Evolutionary conservation across 2,888 invertebrate species (phyloP), one percentile per base, ranked within the genome.

Genomic region (Zaprionus lineosus): DNA sequence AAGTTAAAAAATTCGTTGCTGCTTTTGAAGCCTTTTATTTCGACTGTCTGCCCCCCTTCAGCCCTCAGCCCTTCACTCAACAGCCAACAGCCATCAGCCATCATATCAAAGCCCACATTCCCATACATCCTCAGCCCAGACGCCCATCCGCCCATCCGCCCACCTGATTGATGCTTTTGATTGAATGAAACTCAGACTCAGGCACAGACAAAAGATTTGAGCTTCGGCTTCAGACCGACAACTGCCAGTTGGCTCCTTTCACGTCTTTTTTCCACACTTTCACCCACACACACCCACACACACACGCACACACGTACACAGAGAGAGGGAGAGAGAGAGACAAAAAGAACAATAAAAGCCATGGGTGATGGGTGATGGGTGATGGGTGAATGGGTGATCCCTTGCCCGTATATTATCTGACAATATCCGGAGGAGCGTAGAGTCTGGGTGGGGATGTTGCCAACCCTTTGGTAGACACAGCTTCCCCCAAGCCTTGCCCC

Each of bases 1-100:
- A 71, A 74, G 84, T 74, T 67, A 83, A 61, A 74, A n/a, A 77
- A 82, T 84, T 47, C 55, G 43, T 40, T 39, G 33, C 19, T 33
- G 19, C 9, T 18, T 29, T 60, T 41, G 60, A 43, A 55, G 53
- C 57, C 66, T 33, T 55, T 68, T 63, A 46, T 48, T 47, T n/a
- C n/a, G n/a, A n/a, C n/a, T n/a, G n/a, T 40, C n/a, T 37, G 12
- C 18, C 12, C 3, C 1, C 9, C 28, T 4, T 7, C 16, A n/a
- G n/a, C n/a, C n/a, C n/a, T n/a, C n/a, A n/a, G n/a, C n/a, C n/a
- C n/a, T n/a, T n/a, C n/a, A n/a, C n/a, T n/a, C n/a, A n/a, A n/a
- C n/a, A n/a, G n/a, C n/a, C n/a, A n/a, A n/a, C n/a, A n/a, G n/a
- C n/a, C n/a, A n/a, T n/a, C n/a, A n/a, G n/a, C n/a, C n/a, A n/a